These are phyloP conservation scores for Cheumatopsyche charites DNA, from an alignment of 1,140 invertebrate genomes.

Conservation along the genomic window DNA sequence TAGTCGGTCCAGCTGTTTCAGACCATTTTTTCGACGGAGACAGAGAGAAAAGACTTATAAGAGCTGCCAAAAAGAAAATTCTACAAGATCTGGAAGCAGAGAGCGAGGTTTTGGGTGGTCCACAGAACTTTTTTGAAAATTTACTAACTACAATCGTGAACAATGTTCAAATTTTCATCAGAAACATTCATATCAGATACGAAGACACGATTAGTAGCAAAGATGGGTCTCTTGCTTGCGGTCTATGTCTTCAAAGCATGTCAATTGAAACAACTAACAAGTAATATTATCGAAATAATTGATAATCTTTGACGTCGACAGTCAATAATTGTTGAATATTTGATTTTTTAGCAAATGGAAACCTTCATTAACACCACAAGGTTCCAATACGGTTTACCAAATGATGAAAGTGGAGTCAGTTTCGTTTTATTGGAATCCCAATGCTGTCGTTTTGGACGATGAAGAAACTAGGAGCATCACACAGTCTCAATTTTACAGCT, in stretches of 20 bases:
- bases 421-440: conserved; percentile 79
- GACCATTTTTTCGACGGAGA: conserved; percentile 74
- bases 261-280: conserved; percentile 82
- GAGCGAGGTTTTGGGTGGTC: conserved; percentile 60
- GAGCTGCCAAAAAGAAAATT: conserved; percentile 73
- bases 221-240: conserved; percentile 72
- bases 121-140: conserved; percentile 71
- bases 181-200: conserved; percentile 83
- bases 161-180: conserved; percentile 80
- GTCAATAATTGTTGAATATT: no score
- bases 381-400: conserved; percentile 75
- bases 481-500: conserved; percentile 66
- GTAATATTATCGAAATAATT: conserved; percentile 63
- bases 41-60: conserved; percentile 71
- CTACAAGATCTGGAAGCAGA: conserved; percentile 62
- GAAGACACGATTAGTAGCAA: conserved; percentile 75
- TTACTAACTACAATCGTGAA: conserved; percentile 77
- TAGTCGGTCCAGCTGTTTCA: conserved; percentile 75
- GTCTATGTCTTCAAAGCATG: conserved; percentile 79
- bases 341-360: conserved; percentile 75
- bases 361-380: conserved; percentile 67
- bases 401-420: conserved; percentile 78
- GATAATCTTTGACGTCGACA: no score
- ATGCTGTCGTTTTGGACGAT: conserved; percentile 60
- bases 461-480: conserved; percentile 62